phyloP scores from a whole-genome alignment of 2,888 invertebrate genomes.

The Muschampia plurimacula region DNA sequence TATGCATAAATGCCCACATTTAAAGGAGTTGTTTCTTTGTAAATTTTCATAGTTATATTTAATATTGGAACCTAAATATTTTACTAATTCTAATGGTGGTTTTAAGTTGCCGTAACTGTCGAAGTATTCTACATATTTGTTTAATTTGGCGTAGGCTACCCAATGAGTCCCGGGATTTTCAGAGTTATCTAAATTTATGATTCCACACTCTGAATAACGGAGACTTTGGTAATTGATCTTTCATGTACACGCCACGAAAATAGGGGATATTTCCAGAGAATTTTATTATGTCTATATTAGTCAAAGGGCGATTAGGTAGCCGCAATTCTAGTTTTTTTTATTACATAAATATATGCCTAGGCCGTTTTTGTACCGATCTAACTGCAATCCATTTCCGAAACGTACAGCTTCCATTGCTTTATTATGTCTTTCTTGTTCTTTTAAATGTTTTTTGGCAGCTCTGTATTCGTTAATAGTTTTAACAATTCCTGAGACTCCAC shows the following conservation, averaged over 20 bases:
- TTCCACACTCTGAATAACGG: neutral
- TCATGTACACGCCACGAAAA: neutral
- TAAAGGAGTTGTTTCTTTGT: no score
- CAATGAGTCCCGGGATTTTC: neutral
- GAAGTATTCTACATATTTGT: neutral
- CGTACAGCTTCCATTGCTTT: neutral
- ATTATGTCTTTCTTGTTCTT: no score
- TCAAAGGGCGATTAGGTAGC: neutral
- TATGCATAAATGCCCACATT: no score
- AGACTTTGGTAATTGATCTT: neutral
- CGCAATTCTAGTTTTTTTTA: neutral
- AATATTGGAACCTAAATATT: neutral
- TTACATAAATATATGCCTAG: neutral
- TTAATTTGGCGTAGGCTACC: neutral
- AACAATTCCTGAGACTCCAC: neutral
- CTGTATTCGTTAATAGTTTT: neutral
- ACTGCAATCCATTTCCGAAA: neutral
- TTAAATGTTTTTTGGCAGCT: no score
- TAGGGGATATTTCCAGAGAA: neutral
- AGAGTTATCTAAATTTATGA: neutral
- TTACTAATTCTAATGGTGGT: neutral
- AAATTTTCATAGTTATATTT: neutral
- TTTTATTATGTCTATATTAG: neutral
- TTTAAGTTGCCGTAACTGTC: constrained; percentile 5
- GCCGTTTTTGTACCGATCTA: neutral